Percentiles rank a stretch among this genome's conserved stretches.
Evolutionary conservation across 2,888 invertebrate genomes (phyloP).

Genomic region (Heliconius sara): DNA sequence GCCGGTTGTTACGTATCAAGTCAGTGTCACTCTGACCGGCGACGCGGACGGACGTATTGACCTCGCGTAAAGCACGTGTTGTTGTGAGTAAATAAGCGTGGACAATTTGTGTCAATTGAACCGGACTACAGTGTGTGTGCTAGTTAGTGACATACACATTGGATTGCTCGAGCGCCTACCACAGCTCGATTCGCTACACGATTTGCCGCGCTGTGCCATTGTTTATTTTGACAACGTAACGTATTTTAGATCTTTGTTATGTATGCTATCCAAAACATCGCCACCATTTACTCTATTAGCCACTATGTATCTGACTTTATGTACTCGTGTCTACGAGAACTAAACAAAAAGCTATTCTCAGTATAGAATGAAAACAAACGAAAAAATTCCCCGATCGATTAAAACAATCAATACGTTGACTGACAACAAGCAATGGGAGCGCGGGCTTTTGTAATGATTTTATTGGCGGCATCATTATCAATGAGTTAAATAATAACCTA

Average conservation of each 20-base stretch:
- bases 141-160: conserved; percentile 57
- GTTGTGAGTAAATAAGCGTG: conserved; percentile 75
- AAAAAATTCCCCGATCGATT: conserved; percentile 27
- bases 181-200: conserved; percentile 54
- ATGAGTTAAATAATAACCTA: conserved; percentile 44
- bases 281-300: conserved; percentile 26
- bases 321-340: not conserved
- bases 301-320: not conserved
- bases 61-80: conserved; percentile 59
- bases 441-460: conserved; percentile 33
- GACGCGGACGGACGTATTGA: conserved; percentile 60
- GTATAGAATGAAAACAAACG: conserved; percentile 20
- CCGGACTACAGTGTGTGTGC: conserved; percentile 55
- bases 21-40: conserved; percentile 67
- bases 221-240: conserved; percentile 58
- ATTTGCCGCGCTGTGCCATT: conserved; percentile 60
- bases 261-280: conserved; percentile 42
- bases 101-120: conserved; percentile 59
- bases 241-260: conserved; percentile 40
- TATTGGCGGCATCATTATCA: conserved; percentile 42
- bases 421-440: conserved; percentile 27
- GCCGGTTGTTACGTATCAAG: conserved; percentile 56
- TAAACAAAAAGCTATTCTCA: conserved; percentile 2
- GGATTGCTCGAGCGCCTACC: conserved; percentile 62
- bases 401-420: conserved; percentile 20